Conservation (phyloP, 2,888 invertebrate species). For the Synergus laeviventris region DNA sequence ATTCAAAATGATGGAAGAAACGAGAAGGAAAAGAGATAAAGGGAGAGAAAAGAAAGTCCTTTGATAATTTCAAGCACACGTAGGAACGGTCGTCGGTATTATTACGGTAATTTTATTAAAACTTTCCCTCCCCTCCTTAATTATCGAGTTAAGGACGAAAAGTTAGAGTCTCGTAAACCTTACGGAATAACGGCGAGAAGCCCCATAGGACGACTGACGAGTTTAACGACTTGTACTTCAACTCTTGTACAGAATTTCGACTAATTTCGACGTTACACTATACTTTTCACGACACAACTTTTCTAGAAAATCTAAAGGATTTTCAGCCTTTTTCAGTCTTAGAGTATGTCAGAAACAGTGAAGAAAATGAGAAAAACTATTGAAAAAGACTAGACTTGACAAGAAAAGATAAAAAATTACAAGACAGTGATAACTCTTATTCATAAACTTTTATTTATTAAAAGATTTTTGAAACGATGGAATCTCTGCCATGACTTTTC, state of each 20-base stretch:
- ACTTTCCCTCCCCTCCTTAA: slow-evolving; percentile 63
- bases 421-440: not conserved
- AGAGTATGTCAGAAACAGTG: too few relatives aligned
- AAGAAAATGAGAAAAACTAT: not conserved
- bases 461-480: not conserved
- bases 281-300: slow-evolving; percentile 24
- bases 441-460: not conserved
- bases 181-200: slow-evolving; percentile 61
- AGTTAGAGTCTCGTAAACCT: slow-evolving; percentile 67
- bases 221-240: slow-evolving; percentile 64
- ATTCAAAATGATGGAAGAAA: slow-evolving; percentile 39
- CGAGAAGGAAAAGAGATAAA: slow-evolving; percentile 11
- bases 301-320: not conserved
- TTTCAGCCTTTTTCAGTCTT: not conserved
- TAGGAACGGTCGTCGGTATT: slow-evolving; percentile 60
- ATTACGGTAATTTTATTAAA: slow-evolving; percentile 69
- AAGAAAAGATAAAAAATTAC: not conserved
- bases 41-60: slow-evolving; percentile 53
- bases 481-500: not conserved
- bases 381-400: not conserved
- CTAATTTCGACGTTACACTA: slow-evolving; percentile 13
- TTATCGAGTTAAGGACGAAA: slow-evolving; percentile 68
- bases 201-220: slow-evolving; percentile 64
- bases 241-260: slow-evolving; percentile 48
- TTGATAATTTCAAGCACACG: slow-evolving; percentile 63